These are phyloP conservation scores for Theonella swinhoei DNA, from an alignment of 37 sponge, comb jelly and placozoan genomes.

Conservation along the genomic window DNA sequence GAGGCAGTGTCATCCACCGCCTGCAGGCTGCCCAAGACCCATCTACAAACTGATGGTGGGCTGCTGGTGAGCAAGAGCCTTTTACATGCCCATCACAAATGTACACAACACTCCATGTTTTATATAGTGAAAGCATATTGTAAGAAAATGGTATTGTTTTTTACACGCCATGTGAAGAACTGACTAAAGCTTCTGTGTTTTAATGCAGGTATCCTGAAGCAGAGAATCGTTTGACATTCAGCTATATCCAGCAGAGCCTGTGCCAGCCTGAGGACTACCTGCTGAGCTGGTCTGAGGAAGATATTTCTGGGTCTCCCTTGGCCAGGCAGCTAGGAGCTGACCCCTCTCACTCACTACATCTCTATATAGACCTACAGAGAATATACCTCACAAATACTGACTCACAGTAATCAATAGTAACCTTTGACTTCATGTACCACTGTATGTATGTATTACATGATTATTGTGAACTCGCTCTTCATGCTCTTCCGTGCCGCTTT, in stretches of 20 bases:
- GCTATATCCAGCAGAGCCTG: neutral
- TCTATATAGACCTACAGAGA: neutral
- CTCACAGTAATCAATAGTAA: neutral
- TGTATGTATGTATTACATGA: no score
- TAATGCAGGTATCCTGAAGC: neutral
- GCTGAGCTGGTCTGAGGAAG: slow-evolving; percentile 3
- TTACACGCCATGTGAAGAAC: no score
- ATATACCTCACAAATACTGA: neutral
- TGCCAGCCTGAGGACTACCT: neutral
- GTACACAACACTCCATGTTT: no score
- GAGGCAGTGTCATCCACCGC: slow-evolving; percentile 34
- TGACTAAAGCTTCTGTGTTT: neutral
- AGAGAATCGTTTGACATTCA: neutral
- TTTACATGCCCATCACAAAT: neutral
- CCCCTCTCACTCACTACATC: neutral
- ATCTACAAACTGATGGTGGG: slow-evolving; percentile 52
- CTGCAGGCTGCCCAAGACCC: slow-evolving; percentile 52
- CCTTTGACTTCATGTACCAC: neutral
- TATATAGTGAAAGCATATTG: no score
- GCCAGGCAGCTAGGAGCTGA: neutral
- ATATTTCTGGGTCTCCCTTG: neutral
- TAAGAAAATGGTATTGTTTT: no score
- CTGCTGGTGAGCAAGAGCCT: slow-evolving; percentile 32
- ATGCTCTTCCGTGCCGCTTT: no score
- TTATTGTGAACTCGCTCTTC: neutral